These are phyloP conservation scores for Acanthis flammea DNA, from an alignment of 2,797 vertebrate species.

Conservation along the genomic window DNA sequence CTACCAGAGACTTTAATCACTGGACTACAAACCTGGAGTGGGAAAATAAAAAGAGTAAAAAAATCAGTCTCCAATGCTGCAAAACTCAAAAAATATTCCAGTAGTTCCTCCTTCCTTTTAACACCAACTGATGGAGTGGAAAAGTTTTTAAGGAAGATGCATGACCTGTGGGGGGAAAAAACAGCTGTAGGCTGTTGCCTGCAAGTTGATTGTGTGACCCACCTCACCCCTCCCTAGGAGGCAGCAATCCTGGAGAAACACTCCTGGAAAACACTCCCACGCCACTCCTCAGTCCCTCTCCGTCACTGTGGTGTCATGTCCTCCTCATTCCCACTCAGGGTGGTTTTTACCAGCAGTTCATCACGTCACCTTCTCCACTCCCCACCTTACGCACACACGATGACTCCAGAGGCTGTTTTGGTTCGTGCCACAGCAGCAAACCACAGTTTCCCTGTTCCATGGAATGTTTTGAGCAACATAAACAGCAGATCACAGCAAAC, in stretches of 20 bases:
- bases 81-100: neutral
- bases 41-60: neutral
- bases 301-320: fast-evolving
- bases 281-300: neutral
- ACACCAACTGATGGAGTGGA: neutral
- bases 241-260: neutral
- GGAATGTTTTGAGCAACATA: neutral
- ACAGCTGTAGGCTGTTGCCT: neutral
- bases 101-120: neutral
- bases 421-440: neutral
- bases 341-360: neutral
- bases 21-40: fast-evolving
- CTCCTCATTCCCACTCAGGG: neutral
- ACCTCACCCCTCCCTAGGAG: neutral
- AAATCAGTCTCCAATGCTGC: neutral
- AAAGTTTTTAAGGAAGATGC: neutral
- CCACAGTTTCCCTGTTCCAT: neutral
- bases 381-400: fast-evolving
- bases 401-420: neutral
- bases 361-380: neutral
- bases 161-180: neutral
- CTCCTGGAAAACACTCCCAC: neutral
- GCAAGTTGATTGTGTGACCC: fast-evolving
- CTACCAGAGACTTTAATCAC: neutral
- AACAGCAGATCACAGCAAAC: neutral